These are phyloP conservation scores for Agrenia bidenticulata DNA, from an alignment of 2,888 invertebrate genomes.

Conservation along the genomic window DNA sequence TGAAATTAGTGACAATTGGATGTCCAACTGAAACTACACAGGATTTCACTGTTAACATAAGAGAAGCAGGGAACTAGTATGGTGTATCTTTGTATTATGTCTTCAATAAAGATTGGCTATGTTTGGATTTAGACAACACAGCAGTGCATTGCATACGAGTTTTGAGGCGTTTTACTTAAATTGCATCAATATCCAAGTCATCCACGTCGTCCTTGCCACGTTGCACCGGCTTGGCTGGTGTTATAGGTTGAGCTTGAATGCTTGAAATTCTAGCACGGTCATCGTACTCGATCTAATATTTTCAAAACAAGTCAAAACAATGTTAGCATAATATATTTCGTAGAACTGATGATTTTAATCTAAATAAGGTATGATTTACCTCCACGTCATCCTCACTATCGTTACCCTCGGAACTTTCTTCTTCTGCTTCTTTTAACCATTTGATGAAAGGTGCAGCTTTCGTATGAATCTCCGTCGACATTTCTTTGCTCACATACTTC, in stretches of 20 bases:
- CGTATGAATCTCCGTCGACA: constrained; percentile 86
- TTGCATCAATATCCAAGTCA: constrained; percentile 90
- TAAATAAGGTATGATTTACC: constrained; percentile 56
- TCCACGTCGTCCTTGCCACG: constrained; percentile 68
- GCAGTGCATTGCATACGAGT: constrained; percentile 18
- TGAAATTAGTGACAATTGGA: too few relatives aligned
- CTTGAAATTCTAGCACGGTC: constrained; percentile 79
- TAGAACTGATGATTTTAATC: not conserved
- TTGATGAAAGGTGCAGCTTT: constrained; percentile 91
- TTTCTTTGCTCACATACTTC: constrained; percentile 89
- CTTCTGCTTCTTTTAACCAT: constrained; percentile 97
- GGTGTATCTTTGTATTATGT: too few relatives aligned
- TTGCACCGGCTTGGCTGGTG: constrained; percentile 16
- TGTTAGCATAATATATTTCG: not conserved
- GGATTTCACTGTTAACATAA: too few relatives aligned
- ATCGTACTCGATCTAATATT: constrained; percentile 75
- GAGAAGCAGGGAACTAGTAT: too few relatives aligned
- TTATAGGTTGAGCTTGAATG: constrained; percentile 64
- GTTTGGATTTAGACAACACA: not conserved
- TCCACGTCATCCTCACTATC: constrained; percentile 71
- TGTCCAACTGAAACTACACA: too few relatives aligned
- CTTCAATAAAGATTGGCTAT: too few relatives aligned
- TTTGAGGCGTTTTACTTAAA: constrained; percentile 60
- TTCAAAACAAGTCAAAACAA: not conserved
- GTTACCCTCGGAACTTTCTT: constrained; percentile 75